Conservation (phyloP, 2,113 vertebrate genomes). For the Raja brachyura region DNA sequence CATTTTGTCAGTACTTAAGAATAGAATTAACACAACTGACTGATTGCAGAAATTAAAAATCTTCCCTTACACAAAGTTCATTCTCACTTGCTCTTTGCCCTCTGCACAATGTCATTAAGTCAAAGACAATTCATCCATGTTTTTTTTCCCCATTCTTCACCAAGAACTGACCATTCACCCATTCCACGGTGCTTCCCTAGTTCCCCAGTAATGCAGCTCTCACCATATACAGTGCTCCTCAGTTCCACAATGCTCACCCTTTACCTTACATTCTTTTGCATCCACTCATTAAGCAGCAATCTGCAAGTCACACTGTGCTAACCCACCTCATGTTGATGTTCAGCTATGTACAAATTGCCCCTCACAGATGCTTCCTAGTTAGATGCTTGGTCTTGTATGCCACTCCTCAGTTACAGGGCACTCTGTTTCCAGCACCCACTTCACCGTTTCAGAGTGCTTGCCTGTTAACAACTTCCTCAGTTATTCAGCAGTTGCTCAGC, state of each 20-base stretch:
- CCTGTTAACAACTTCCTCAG: not conserved
- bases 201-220: not conserved
- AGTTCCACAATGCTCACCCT: not conserved
- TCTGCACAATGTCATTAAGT: not conserved
- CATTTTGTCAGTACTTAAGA: not conserved
- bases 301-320: not conserved
- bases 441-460: not conserved
- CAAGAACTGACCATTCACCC: not conserved
- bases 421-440: not conserved
- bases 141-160: not conserved
- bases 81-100: not conserved
- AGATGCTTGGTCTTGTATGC: not conserved
- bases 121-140: not conserved
- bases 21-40: not conserved
- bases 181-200: not conserved
- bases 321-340: not conserved
- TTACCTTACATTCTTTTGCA: too few relatives aligned
- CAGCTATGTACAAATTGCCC: not conserved
- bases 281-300: not conserved
- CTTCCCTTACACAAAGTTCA: not conserved
- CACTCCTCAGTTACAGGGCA: not conserved
- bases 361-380: not conserved
- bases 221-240: not conserved
- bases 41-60: not conserved
- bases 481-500: not conserved